Evolutionary conservation across 2,888 invertebrate species (phyloP).

Genomic region (Geotrupes spiniger): DNA sequence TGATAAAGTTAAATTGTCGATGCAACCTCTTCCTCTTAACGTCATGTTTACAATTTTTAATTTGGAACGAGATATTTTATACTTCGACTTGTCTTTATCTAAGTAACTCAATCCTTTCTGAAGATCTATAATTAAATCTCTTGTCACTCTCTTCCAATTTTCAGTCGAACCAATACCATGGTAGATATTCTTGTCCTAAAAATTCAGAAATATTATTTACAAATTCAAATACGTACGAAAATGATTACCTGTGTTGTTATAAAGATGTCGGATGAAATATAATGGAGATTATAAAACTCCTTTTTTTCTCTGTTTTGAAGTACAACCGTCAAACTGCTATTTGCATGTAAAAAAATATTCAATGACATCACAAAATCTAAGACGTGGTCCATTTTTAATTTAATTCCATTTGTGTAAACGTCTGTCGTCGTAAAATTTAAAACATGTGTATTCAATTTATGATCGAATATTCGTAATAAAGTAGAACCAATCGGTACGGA

Average conservation of each 20-base stretch:
- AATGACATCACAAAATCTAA: conserved; percentile 74
- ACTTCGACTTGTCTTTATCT: conserved; percentile 67
- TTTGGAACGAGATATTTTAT: conserved; percentile 68
- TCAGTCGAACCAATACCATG: conserved; percentile 75
- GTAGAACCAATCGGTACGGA: conserved; percentile 67
- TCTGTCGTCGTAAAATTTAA: conserved; percentile 76
- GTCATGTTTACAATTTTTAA: conserved; percentile 66
- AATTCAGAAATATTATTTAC: conserved; percentile 13
- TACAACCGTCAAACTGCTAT: conserved; percentile 78
- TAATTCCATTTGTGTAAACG: conserved; percentile 65
- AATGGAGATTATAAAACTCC: conserved; percentile 78
- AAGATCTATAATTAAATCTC: conserved; percentile 87
- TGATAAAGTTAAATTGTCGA: conserved; percentile 62
- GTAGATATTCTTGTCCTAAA: conserved; percentile 73
- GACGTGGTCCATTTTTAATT: conserved; percentile 64
- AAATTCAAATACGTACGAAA: background rate
- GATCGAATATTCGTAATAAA: conserved; percentile 61
- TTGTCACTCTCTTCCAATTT: conserved; percentile 74
- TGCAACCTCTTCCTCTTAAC: conserved; percentile 37
- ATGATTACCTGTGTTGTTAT: conserved; percentile 71
- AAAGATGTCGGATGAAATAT: conserved; percentile 70
- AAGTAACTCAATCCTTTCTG: conserved; percentile 79
- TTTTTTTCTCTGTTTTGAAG: conserved; percentile 76
- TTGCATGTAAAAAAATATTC: conserved; percentile 69
- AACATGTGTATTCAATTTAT: conserved; percentile 58